Evolutionary conservation across 2,797 vertebrate species (phyloP).

Genomic region (Molossus molossus): DNA sequence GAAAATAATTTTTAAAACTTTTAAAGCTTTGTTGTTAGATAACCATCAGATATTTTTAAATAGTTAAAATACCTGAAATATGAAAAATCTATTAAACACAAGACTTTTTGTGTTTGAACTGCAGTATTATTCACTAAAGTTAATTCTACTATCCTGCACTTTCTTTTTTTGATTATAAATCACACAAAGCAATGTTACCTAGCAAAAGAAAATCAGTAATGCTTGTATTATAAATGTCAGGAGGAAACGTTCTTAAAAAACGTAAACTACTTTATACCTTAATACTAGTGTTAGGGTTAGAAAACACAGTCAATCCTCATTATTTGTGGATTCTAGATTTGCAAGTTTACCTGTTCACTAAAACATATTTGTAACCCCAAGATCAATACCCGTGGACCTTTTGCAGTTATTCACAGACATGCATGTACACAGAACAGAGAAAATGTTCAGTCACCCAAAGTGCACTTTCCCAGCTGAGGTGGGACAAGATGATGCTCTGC

Average conservation of each 20-base stretch:
- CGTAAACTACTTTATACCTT: conserved; percentile 7
- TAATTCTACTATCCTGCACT: conserved; percentile 49
- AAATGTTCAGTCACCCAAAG: not conserved
- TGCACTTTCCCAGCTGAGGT: not conserved
- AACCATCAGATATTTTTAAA: conserved; percentile 61
- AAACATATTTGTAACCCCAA: conserved; percentile 56
- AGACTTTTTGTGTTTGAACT: conserved; percentile 30
- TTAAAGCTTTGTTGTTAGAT: conserved; percentile 68
- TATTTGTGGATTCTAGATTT: conserved; percentile 34
- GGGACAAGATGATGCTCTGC: not conserved
- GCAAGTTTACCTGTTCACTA: not conserved
- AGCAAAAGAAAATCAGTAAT: conserved; percentile 63
- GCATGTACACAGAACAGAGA: not conserved
- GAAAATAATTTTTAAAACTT: conserved; percentile 61
- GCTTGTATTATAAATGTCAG: conserved; percentile 31
- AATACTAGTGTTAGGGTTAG: conserved; percentile 18
- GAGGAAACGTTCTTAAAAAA: conserved; percentile 29
- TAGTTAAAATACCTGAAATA: conserved; percentile 70
- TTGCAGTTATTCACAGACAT: not conserved
- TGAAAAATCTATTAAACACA: conserved; percentile 68
- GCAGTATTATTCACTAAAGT: conserved; percentile 62
- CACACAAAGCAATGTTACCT: conserved; percentile 45
- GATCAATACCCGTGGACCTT: conserved; percentile 12
- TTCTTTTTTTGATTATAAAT: conserved; percentile 71
- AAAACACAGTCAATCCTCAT: conserved; percentile 36